These are phyloP conservation scores for Notolabrus celidotus DNA, from an alignment of 2,797 vertebrate genomes.

Conservation along the genomic window DNA sequence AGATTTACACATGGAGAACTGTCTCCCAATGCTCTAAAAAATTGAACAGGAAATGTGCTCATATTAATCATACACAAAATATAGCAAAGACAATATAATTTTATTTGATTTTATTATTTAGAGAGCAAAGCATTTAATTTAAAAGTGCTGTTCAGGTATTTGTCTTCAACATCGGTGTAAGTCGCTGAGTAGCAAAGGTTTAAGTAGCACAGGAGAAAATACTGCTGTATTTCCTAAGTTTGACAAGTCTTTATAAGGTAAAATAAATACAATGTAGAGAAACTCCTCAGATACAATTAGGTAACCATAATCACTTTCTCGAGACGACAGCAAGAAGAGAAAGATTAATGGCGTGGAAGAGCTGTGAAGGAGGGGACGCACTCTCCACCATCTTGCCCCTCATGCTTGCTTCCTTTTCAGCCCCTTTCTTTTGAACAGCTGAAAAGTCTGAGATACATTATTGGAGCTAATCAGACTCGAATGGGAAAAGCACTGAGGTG, in stretches of 20 bases:
- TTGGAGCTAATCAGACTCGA: constrained; percentile 93
- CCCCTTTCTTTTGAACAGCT: constrained; percentile 80
- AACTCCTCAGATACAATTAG: constrained; percentile 71
- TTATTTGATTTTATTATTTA: not conserved
- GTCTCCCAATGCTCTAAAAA: not conserved
- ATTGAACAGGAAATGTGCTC: not conserved
- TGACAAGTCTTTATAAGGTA: constrained; percentile 36
- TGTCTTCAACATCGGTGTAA: not conserved
- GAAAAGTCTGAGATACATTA: constrained; percentile 92
- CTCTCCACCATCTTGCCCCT: constrained; percentile 61
- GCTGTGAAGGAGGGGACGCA: constrained; percentile 50
- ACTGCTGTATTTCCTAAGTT: constrained; percentile 31
- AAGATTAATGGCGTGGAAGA: constrained; percentile 74
- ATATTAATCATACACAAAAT: not conserved
- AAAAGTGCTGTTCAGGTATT: not conserved
- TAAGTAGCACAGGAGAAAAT: constrained; percentile 13
- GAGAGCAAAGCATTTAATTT: no score
- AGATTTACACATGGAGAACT: not conserved
- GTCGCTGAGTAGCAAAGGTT: not conserved
- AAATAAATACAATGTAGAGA: constrained; percentile 58
- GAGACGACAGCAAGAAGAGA: constrained; percentile 53
- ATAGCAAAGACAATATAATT: not conserved
- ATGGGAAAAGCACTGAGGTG: constrained; percentile 94
- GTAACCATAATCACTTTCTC: constrained; percentile 69
- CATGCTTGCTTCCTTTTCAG: constrained; percentile 55